These are phyloP conservation scores for Corydoras maculifer DNA, from an alignment of 2,113 vertebrate species.

Conservation along the genomic window DNA sequence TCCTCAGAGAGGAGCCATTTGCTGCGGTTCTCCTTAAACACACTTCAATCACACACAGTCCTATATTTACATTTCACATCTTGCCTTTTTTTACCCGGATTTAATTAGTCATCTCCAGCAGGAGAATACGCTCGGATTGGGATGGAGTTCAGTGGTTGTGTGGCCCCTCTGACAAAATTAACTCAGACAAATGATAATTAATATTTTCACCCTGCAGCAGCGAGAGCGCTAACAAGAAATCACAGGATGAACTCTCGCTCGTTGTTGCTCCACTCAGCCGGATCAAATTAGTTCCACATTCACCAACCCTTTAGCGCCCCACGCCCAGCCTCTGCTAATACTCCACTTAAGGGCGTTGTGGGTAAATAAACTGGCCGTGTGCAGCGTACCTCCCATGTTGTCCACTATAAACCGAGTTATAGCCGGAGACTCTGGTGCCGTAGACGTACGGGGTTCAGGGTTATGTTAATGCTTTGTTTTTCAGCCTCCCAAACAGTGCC, in stretches of 20 bases:
- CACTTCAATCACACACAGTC: too few species aligned
- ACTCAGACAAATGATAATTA: conserved; percentile 60
- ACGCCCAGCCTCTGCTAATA: conserved; percentile 7
- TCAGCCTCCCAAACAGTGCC: too few species aligned
- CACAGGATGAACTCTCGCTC: conserved; percentile 12
- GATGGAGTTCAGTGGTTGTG: conserved; percentile 42
- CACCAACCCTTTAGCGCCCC: conserved; percentile 22
- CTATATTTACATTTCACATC: conserved; percentile 10
- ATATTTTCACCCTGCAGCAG: conserved; percentile 55
- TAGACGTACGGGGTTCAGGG: too few species aligned
- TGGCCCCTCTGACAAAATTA: conserved; percentile 46
- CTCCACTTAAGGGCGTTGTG: conserved; percentile 9
- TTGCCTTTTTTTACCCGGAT: conserved; percentile 9
- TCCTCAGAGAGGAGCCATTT: too few species aligned
- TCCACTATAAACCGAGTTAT: background rate
- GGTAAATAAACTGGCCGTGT: conserved; percentile 7
- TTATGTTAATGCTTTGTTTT: too few species aligned
- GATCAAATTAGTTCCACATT: conserved; percentile 31
- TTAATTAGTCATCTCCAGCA: conserved; percentile 55
- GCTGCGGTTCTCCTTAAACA: too few species aligned
- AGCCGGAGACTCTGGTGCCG: background rate
- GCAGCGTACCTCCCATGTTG: too few species aligned
- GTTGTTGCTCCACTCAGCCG: conserved; percentile 25
- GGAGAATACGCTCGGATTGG: conserved; percentile 46
- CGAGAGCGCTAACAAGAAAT: conserved; percentile 41